Percentiles rank a stretch among this genome's conserved stretches.
phyloP scores from a whole-genome alignment of 2,888 invertebrate genomes.

The Flexamia atlantica region DNA sequence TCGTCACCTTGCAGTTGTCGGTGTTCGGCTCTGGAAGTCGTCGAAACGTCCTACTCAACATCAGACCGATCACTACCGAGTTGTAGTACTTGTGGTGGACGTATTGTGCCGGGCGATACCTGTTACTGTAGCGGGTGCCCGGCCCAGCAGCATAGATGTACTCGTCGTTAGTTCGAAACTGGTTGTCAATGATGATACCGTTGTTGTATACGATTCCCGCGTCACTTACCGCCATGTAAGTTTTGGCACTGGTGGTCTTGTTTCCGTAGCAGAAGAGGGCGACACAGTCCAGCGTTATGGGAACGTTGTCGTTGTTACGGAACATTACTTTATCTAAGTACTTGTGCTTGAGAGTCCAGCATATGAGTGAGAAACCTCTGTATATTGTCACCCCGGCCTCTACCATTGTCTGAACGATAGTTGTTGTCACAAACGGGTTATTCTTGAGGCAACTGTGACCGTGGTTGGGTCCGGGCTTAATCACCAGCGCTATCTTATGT shows the following conservation, averaged over 20 bases:
- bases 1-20: not conserved
- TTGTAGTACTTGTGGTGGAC: constrained; percentile 78
- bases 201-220: constrained; percentile 81
- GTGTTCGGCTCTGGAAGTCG: constrained; percentile 5
- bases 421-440: not conserved
- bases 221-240: constrained; percentile 76
- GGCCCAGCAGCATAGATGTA: constrained; percentile 82
- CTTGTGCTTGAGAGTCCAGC: constrained; percentile 33
- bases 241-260: constrained; percentile 6
- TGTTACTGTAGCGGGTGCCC: constrained; percentile 80
- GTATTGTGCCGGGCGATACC: constrained; percentile 76
- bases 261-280: constrained; percentile 25
- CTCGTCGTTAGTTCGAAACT: constrained; percentile 82
- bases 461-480: not conserved
- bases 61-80: constrained; percentile 80
- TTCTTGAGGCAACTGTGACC: not conserved
- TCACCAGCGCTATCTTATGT: constrained; percentile 17
- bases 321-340: not conserved
- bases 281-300: constrained; percentile 12
- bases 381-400: constrained; percentile 22
- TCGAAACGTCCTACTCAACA: constrained; percentile 24
- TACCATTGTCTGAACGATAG: not conserved
- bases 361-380: not conserved
- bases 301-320: not conserved
- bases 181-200: constrained; percentile 80